phyloP scores from a whole-genome alignment of 2,113 vertebrate species.

The Hepsetus odoe region DNA sequence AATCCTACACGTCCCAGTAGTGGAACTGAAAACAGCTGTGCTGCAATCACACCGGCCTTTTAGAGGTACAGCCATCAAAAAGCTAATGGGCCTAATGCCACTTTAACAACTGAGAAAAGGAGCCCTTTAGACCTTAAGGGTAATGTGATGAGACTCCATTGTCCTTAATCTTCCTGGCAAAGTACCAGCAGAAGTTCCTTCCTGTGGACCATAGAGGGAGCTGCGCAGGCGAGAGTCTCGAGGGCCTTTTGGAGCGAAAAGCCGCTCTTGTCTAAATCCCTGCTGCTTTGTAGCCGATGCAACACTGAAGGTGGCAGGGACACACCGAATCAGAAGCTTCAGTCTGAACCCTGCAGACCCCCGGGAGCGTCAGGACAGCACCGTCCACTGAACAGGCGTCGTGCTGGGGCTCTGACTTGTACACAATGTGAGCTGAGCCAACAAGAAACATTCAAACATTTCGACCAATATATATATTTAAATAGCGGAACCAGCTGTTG shows the following conservation, averaged over 20 bases:
- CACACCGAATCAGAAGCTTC: not conserved
- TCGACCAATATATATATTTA: not conserved
- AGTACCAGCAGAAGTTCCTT: not conserved
- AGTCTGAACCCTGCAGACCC: not conserved
- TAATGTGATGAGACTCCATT: not conserved
- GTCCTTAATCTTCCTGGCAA: not conserved
- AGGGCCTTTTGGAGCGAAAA: conserved; percentile 4
- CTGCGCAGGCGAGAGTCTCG: not conserved
- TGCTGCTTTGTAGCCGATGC: too few species aligned
- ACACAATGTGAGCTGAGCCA: not conserved
- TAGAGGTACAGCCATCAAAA: too few species aligned
- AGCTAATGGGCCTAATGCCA: not conserved
- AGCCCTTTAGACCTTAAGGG: not conserved
- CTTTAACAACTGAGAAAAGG: not conserved
- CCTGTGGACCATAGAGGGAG: conserved; percentile 28
- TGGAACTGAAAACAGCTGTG: too few species aligned
- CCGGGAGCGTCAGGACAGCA: not conserved
- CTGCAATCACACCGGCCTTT: too few species aligned
- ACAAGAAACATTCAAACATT: not conserved
- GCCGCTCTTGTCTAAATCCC: not conserved
- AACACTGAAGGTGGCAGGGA: not conserved
- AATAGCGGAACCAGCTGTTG: not conserved
- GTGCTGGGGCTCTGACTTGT: not conserved
- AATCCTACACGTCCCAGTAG: too few species aligned
- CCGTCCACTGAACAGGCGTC: not conserved